phyloP scores from a whole-genome alignment of 2,113 vertebrate species.

The Myotis lucifugus region DNA sequence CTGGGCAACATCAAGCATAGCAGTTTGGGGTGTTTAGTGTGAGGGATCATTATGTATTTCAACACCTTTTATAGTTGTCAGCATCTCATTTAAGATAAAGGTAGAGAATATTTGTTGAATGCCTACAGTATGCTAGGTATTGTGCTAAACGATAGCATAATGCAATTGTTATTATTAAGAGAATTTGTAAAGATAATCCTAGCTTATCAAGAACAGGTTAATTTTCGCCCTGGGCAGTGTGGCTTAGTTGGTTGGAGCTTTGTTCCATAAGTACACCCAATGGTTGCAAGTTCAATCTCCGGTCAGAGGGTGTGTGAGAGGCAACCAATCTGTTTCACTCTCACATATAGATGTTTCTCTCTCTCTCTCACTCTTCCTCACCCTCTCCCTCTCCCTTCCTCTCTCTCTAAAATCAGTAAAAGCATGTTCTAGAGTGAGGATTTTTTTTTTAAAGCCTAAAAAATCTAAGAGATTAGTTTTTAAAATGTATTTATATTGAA shows the following conservation, averaged over 20 bases:
- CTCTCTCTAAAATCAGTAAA: not conserved
- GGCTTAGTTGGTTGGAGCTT: not conserved
- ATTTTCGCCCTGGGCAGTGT: not conserved
- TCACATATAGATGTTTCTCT: not conserved
- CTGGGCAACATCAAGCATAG: not conserved
- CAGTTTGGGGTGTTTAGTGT: not conserved
- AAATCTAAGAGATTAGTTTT: not conserved
- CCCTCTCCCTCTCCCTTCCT: not conserved
- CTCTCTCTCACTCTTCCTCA: not conserved
- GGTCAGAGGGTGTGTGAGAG: not conserved
- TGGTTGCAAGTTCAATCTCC: not conserved
- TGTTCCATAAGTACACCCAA: not conserved
- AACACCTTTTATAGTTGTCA: not conserved
- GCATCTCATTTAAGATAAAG: not conserved
- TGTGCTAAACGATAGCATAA: not conserved
- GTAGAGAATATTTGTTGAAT: not conserved
- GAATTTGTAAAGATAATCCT: conserved; percentile 2
- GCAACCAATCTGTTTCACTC: not conserved
- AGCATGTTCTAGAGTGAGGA: not conserved
- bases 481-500: conserved; percentile 16
- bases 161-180: not conserved
- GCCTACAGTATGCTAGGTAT: not conserved
- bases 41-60: not conserved
- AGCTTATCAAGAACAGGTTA: not conserved
- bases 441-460: not conserved